Percentiles rank a stretch among this genome's conserved stretches.
Evolutionary conservation across 2,113 vertebrate species (phyloP).

Genomic region (Noturus placidus): DNA sequence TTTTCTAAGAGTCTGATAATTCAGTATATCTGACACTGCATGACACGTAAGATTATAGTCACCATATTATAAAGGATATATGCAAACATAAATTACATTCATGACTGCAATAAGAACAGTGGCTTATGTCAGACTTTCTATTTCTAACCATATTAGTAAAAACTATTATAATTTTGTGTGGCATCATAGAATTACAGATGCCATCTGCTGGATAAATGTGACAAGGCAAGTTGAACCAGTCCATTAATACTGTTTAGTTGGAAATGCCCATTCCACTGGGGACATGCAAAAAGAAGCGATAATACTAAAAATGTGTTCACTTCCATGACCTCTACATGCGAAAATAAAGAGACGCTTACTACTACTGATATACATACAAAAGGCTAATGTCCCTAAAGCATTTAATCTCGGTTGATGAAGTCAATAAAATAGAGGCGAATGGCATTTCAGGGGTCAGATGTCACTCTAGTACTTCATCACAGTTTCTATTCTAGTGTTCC

Average conservation of each 20-base stretch:
- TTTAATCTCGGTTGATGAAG: neutral
- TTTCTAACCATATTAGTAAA: neutral
- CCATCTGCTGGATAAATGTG: conserved; percentile 39
- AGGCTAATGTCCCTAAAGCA: neutral
- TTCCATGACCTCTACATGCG: neutral
- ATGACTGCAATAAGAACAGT: neutral
- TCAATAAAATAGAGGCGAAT: conserved; percentile 1
- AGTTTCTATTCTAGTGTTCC: conserved; percentile 4
- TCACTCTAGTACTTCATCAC: conserved; percentile 10
- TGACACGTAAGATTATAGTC: too few relatives aligned
- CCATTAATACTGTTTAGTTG: neutral
- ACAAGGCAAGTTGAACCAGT: neutral
- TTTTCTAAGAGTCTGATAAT: neutral
- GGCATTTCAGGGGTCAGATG: conserved; percentile 30
- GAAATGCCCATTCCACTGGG: neutral
- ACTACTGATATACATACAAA: neutral
- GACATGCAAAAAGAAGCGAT: neutral
- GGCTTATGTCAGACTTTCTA: neutral
- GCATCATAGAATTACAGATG: conserved; percentile 3
- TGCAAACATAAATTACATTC: neutral
- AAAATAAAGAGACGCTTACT: neutral
- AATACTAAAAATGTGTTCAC: neutral
- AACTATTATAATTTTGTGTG: neutral
- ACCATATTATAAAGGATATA: too few relatives aligned
- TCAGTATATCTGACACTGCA: too few relatives aligned